Evolutionary conservation across 30 jellyfish, hydroid and myxozoan species (phyloP).

Genomic region (Turritopsis rubra): DNA sequence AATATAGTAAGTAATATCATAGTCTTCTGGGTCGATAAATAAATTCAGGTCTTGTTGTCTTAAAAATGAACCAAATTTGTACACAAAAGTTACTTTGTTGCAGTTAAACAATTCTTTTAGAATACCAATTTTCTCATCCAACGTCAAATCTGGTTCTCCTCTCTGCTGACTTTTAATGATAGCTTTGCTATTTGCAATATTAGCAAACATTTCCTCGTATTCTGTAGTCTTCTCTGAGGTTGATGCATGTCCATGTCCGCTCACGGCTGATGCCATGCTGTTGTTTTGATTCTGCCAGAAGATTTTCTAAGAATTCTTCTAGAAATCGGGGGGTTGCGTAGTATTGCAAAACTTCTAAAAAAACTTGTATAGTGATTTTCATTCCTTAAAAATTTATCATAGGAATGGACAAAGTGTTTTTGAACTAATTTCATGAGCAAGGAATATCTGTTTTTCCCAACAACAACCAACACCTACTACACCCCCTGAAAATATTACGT

Average conservation of each 20-base stretch:
- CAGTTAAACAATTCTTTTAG: conserved; percentile 2
- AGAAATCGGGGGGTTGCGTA: not conserved
- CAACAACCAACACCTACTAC: not conserved
- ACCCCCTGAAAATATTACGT: not conserved
- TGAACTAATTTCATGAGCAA: not conserved
- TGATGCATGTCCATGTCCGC: not conserved
- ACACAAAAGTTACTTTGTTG: conserved; percentile 13
- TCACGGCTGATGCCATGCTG: not conserved
- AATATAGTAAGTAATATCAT: not conserved
- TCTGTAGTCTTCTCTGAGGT: not conserved
- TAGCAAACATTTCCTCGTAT: not conserved
- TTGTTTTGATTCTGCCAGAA: not conserved
- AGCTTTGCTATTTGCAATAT: conserved; percentile 12
- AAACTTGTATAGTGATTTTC: not conserved
- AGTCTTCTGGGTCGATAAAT: conserved; percentile 6
- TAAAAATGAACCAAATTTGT: conserved; percentile 5
- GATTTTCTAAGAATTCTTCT: not conserved
- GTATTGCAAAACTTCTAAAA: not conserved
- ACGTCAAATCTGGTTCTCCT: conserved; percentile 29
- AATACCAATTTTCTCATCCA: conserved; percentile 14
- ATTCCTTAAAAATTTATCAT: too few species aligned
- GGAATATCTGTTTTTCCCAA: not conserved
- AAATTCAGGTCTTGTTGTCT: not conserved
- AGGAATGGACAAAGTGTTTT: not conserved
- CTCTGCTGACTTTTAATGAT: conserved; percentile 23